A percentile compares a stretch with the other conserved stretches of the same genome.
phyloP scores from a whole-genome alignment of 2,113 vertebrate genomes.

The Sus scrofa region T2T-Sscrofa CM000817.6:83753001-83753500 shows the following conservation, averaged over 20 bases:
- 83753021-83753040: accelerated
- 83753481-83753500: too few species aligned
- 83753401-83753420: not conserved
- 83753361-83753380: not conserved
- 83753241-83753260: not conserved
- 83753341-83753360: not conserved
- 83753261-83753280: not conserved
- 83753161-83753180: not conserved
- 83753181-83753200: not conserved
- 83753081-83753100: not conserved
- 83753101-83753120: not conserved
- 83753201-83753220: not conserved
- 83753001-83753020: not conserved
- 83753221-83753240: not conserved
- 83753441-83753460: too few species aligned
- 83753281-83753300: not conserved
- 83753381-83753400: not conserved
- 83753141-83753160: not conserved
- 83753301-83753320: not conserved
- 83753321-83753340: not conserved
- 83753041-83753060: not conserved
- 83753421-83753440: not conserved
- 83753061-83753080: not conserved
- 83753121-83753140: not conserved
- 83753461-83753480: too few species aligned